Base-by-base conservation (phyloP, 2,113 vertebrate species). In the Fregetta grallaria region DNA sequence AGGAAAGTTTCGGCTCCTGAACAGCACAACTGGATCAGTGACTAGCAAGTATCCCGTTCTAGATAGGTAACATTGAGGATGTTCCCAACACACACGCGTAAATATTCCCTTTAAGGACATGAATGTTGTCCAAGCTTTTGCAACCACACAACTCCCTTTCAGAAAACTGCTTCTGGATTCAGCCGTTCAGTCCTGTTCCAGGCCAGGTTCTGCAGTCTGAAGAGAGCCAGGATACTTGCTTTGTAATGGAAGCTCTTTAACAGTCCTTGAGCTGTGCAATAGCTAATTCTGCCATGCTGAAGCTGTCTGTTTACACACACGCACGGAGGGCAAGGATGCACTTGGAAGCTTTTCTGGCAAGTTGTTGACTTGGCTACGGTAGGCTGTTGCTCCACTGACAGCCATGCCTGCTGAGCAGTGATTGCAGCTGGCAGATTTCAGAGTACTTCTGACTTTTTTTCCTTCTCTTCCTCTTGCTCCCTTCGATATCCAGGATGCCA, bases 401-500 rank as follows among this genome's bases (percentile, higher is more conserved):
- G 92, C 86, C 53, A 6, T 95, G 92, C 85, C 94, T 96, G 93
- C 95, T 86, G 92, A 90, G 90, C 92, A 55, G 6, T 61, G 92
- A 89, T 87, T 90, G 85, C 94, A 91, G 92, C 77, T 95, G 93
- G 88, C 84, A 87, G 68, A 52, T 82, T 85, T 80, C 81, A 70
- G 49, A 77, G 70, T 53, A 45, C 50, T 97, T 94, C 84, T 97
- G 91, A 96, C 84, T 92, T 79, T 42, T 82, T 49, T 29, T 20
- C 67, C 20, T 61, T 85, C 50, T 52, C 73, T 85, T 75, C 67
- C 53, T 55, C 58, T 94, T 55, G 12, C 83, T 95, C 38, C 55
- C 26, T 67, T 88, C 61, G 0, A 90, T 42, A 38, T 62, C 58
- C 96, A 98, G 98, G 91, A 98, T 97, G 94, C 98, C 98, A 80